These are phyloP conservation scores for Spea multiplicata DNA, from an alignment of 2,113 vertebrate genomes.

Conservation along the genomic window DNA sequence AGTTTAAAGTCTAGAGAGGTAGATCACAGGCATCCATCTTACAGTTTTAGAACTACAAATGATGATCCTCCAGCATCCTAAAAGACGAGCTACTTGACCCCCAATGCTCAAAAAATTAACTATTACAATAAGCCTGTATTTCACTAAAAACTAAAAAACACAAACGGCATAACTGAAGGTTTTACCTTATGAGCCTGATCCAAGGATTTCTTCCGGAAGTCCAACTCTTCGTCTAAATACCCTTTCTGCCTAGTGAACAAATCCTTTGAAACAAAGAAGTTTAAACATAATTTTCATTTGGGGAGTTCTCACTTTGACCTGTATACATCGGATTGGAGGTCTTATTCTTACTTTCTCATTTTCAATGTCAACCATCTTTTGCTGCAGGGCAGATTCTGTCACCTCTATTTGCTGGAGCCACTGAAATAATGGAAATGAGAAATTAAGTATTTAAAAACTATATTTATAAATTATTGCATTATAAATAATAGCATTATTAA, in stretches of 20 bases:
- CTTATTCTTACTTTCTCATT: slow-evolving; percentile 87
- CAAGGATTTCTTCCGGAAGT: slow-evolving; percentile 91
- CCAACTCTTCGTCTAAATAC: slow-evolving; percentile 94
- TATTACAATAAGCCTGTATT: background rate
- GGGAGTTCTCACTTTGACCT: background rate
- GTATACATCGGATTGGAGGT: background rate
- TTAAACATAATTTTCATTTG: background rate
- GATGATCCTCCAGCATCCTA: too few species aligned
- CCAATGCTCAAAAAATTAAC: too few species aligned
- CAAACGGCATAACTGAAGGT: background rate
- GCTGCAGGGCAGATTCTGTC: slow-evolving; percentile 82
- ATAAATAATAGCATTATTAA: too few species aligned
- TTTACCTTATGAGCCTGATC: slow-evolving; percentile 92
- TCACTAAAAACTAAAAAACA: background rate
- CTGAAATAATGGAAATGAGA: slow-evolving; percentile 59
- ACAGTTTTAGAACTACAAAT: too few species aligned
- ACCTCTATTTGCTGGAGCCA: slow-evolving; percentile 96
- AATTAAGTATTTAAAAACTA: too few species aligned
- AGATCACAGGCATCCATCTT: too few species aligned
- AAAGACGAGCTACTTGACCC: too few species aligned
- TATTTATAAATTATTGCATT: too few species aligned
- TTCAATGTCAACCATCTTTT: slow-evolving; percentile 92
- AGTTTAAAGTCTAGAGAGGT: too few species aligned
- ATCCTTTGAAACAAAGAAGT: slow-evolving; percentile 1
- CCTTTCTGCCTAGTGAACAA: slow-evolving; percentile 92